These are phyloP conservation scores for Leptosomus discolor DNA, from an alignment of 2,113 vertebrate species.

Conservation along the genomic window DNA sequence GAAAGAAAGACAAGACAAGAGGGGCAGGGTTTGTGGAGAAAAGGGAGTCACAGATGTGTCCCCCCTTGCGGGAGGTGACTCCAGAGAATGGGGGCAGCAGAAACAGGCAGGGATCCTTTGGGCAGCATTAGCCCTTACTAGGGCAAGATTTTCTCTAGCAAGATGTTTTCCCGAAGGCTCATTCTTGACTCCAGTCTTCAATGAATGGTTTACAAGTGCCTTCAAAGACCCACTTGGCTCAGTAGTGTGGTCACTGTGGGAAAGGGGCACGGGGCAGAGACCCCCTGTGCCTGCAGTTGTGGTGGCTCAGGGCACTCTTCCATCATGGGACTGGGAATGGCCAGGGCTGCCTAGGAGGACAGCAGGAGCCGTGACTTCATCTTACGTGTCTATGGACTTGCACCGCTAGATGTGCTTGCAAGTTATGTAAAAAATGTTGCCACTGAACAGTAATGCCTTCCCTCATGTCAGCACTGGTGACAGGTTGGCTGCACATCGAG, in stretches of 20 bases:
- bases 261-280: neutral
- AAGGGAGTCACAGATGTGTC: neutral
- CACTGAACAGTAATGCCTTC: neutral
- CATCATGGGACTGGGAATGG: neutral
- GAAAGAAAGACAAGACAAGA: neutral
- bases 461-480: neutral
- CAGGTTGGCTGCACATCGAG: neutral
- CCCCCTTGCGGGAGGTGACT: neutral
- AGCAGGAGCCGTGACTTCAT: neutral
- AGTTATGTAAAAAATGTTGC: neutral
- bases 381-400: neutral
- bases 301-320: neutral
- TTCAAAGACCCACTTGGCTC: neutral
- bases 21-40: neutral
- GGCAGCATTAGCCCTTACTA: neutral
- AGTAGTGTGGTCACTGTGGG: rapidly evolving
- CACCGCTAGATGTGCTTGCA: neutral
- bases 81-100: neutral
- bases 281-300: rapidly evolving
- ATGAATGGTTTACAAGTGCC: neutral
- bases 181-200: neutral
- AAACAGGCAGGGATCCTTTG: neutral
- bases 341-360: neutral
- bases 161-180: neutral
- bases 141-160: neutral